Conservation (phyloP, 2,797 vertebrate species). For the Semaprochilodus insignis region DNA sequence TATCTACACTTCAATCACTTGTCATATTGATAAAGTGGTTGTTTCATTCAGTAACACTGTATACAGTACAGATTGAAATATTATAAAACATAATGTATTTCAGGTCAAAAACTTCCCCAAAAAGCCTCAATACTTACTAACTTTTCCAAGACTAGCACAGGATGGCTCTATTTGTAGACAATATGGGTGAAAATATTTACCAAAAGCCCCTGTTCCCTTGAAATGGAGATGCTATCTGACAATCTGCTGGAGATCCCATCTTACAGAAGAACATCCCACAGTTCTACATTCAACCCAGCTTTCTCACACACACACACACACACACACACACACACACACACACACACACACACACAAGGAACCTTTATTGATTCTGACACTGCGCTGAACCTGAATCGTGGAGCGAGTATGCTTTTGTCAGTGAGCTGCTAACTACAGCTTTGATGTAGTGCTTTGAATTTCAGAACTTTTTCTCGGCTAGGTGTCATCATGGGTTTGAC, state of each 20-base stretch:
- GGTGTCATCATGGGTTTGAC: conserved; percentile 23
- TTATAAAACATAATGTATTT: too few species aligned
- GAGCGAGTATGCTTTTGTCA: not conserved
- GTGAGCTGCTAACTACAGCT: conserved; percentile 19
- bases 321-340: conserved; percentile 11
- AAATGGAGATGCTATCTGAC: not conserved
- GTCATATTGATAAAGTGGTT: too few species aligned
- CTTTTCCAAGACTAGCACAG: not conserved
- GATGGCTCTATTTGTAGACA: not conserved
- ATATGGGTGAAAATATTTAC: not conserved
- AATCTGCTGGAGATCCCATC: not conserved
- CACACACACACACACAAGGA: conserved; percentile 5
- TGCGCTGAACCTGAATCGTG: conserved; percentile 6
- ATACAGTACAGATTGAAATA: too few species aligned
- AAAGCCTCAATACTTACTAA: too few species aligned
- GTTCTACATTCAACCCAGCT: not conserved
- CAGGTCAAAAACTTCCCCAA: too few species aligned
- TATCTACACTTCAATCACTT: too few species aligned
- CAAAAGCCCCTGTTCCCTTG: not conserved
- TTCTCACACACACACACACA: conserved; percentile 5
- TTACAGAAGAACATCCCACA: not conserved
- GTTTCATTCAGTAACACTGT: too few species aligned
- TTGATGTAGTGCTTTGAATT: conserved; percentile 32
- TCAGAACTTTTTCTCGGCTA: conserved; percentile 21
- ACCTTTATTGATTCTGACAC: conserved; percentile 18